A percentile compares a stretch with the other conserved stretches of the same genome.
Conservation (phyloP, 2,797 vertebrate genomes). For the Microctenopoma stevenorrisi region DNA sequence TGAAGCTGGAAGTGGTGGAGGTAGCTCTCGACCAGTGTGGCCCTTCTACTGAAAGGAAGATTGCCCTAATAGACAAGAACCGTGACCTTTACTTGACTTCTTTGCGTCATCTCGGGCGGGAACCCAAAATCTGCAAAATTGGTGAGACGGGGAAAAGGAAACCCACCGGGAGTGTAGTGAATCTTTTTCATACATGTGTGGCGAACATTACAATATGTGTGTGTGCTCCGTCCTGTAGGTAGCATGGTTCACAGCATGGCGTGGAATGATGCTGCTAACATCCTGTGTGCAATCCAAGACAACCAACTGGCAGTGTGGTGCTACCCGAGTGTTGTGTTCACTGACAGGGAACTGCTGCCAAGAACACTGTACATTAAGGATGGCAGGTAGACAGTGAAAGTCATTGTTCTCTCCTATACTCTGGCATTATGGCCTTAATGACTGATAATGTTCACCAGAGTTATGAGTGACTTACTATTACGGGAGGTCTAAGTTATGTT, state of each 20-base stretch:
- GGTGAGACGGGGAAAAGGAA: constrained; percentile 82
- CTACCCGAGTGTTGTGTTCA: constrained; percentile 90
- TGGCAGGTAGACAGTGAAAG: constrained; percentile 84
- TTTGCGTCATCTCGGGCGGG: constrained; percentile 89
- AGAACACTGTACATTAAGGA: constrained; percentile 91
- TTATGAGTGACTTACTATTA: neutral
- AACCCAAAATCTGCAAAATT: constrained; percentile 93
- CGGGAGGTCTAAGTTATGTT: neutral
- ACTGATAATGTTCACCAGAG: neutral
- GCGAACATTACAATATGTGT: neutral
- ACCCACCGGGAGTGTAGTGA: neutral
- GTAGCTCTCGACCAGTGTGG: constrained; percentile 95
- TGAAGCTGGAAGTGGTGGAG: constrained; percentile 91
- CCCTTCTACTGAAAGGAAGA: constrained; percentile 90
- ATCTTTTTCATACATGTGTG: constrained; percentile 1
- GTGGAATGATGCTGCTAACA: constrained; percentile 93
- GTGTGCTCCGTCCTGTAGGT: constrained; percentile 76
- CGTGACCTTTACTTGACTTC: constrained; percentile 93
- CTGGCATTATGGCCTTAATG: neutral
- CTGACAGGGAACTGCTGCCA: constrained; percentile 92
- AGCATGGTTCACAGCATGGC: constrained; percentile 94
- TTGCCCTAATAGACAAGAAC: constrained; percentile 97
- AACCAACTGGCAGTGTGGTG: constrained; percentile 92
- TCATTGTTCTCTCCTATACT: neutral
- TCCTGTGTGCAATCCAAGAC: constrained; percentile 95